phyloP scores from a whole-genome alignment of 2,113 vertebrate genomes.

The Lycaon pictus region DNA sequence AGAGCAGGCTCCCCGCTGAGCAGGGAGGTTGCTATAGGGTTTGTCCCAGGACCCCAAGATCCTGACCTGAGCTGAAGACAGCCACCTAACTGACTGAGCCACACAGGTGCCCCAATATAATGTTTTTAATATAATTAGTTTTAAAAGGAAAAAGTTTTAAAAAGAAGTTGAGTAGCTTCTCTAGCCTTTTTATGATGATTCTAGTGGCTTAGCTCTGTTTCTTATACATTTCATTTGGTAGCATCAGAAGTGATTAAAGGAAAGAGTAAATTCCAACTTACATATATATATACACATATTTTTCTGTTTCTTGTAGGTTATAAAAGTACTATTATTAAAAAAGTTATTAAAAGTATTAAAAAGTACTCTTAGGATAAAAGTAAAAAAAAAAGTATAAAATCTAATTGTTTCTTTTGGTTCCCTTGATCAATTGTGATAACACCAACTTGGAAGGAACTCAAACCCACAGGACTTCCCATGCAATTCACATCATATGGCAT shows the following conservation, averaged over 20 bases:
- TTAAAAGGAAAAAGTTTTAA: neutral
- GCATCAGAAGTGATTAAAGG: neutral
- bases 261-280: neutral
- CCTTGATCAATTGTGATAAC: constrained; percentile 27
- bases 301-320: neutral
- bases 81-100: neutral
- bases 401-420: neutral
- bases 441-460: neutral
- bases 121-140: neutral
- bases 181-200: constrained; percentile 24
- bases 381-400: neutral
- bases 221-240: neutral
- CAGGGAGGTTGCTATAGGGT: neutral
- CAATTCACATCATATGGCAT: neutral
- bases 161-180: neutral
- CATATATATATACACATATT: neutral
- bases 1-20: neutral
- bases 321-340: neutral
- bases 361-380: neutral
- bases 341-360: neutral
- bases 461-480: neutral
- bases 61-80: neutral
- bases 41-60: neutral
- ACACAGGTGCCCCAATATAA: neutral
- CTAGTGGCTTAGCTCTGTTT: neutral